phyloP scores from a whole-genome alignment of 2,797 vertebrate species.

The Nannoperca obscura region DNA sequence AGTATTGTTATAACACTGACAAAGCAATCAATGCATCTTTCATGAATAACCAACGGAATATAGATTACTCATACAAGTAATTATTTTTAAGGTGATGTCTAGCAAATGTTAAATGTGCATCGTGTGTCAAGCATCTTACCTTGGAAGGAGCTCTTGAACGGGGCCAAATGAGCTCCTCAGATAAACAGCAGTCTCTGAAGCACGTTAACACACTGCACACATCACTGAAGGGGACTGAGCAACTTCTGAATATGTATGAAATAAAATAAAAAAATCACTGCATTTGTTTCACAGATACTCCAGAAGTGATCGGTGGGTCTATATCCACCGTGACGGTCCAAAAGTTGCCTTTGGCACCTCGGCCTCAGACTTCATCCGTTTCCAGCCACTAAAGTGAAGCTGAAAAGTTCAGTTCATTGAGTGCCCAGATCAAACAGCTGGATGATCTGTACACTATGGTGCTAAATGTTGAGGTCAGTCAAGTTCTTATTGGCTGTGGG shows the following conservation, averaged over 20 bases:
- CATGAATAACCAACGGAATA: conserved; percentile 21
- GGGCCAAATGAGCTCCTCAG: conserved; percentile 55
- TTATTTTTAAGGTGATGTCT: conserved; percentile 41
- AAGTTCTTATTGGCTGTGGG: conserved; percentile 79
- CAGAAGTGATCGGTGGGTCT: conserved; percentile 49
- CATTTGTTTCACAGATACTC: conserved; percentile 61
- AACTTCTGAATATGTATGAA: conserved; percentile 55
- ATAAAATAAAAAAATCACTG: conserved; percentile 33
- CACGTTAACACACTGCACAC: conserved; percentile 60
- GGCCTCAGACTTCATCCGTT: conserved; percentile 44
- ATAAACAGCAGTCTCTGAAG: conserved; percentile 52
- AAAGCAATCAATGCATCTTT: conserved; percentile 41
- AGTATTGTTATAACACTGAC: conserved; percentile 33
- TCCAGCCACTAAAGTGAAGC: conserved; percentile 46
- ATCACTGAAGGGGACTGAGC: conserved; percentile 53
- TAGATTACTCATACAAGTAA: conserved; percentile 19
- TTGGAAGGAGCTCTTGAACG: conserved; percentile 60
- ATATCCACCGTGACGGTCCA: conserved; percentile 59
- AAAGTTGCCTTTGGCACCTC: conserved; percentile 46
- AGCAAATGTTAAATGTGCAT: conserved; percentile 30
- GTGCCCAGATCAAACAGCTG: conserved; percentile 62
- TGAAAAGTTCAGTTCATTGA: conserved; percentile 62
- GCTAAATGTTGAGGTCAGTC: conserved; percentile 64
- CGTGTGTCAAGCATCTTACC: conserved; percentile 72
- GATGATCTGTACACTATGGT: conserved; percentile 51